Conservation (phyloP, 2,888 invertebrate species). For the Aleiodes leptofemur region DNA sequence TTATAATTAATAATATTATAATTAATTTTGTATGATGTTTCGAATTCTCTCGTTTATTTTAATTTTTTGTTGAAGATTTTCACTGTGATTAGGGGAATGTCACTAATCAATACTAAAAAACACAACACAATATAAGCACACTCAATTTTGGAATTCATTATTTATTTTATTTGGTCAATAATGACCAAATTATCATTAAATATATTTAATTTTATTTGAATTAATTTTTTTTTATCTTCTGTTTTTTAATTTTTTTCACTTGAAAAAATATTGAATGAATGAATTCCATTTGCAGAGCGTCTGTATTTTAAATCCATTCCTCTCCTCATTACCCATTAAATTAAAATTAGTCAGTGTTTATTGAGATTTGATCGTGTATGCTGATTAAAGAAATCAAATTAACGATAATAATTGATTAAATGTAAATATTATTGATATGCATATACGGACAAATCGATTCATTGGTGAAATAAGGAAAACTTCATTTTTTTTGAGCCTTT, state of each 20-base stretch:
- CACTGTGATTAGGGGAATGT: constrained; percentile 55
- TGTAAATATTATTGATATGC: background rate
- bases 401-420: background rate
- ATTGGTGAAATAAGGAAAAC: background rate
- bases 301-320: constrained; percentile 4
- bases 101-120: constrained; percentile 65
- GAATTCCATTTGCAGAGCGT: constrained; percentile 32
- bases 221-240: constrained; percentile 49
- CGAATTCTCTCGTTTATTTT: constrained; percentile 55
- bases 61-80: constrained; percentile 58
- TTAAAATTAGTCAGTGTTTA: constrained; percentile 13
- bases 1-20: constrained; percentile 12
- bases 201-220: constrained; percentile 35
- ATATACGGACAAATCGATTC: constrained; percentile 11
- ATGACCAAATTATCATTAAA: constrained; percentile 38
- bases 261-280: constrained; percentile 49
- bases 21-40: constrained; percentile 36
- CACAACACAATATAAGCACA: constrained; percentile 72
- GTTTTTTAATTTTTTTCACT: constrained; percentile 42
- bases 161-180: constrained; percentile 44
- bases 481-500: too few species aligned
- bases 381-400: background rate
- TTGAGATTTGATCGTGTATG: constrained; percentile 17
- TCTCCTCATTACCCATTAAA: constrained; percentile 9
- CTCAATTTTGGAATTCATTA: constrained; percentile 60